Evolutionary conservation across 30 jellyfish, hydroid and myxozoan species (phyloP).

Genomic region (Catostylus mosaicus): DNA sequence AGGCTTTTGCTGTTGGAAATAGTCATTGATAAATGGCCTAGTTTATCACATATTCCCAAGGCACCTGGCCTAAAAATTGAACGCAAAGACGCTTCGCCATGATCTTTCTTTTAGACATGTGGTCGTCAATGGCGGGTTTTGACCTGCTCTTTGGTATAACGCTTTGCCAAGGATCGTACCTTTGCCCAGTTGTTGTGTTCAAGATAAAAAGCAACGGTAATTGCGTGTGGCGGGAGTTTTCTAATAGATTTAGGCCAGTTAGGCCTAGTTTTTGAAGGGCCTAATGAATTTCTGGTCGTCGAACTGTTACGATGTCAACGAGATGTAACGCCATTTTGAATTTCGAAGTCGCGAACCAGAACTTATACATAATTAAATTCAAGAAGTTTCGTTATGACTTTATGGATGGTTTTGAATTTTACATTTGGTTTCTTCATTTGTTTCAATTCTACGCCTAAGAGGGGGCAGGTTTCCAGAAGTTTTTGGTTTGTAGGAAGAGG

Average conservation of each 20-base stretch:
- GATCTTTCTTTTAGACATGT: constrained; percentile 9
- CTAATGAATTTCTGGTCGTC: not conserved
- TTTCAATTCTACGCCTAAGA: not conserved
- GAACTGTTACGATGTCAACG: not conserved
- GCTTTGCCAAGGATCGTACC: not conserved
- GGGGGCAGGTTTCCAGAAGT: not conserved
- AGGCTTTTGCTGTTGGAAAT: not conserved
- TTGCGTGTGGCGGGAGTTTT: not conserved
- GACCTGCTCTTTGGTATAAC: not conserved
- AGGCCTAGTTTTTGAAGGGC: constrained; percentile 21
- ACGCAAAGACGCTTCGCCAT: not conserved
- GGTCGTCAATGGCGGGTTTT: constrained; percentile 20
- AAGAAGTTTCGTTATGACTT: not conserved
- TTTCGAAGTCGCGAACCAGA: not conserved
- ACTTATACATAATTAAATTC: not conserved
- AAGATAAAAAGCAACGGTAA: not conserved
- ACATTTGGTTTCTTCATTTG: not conserved
- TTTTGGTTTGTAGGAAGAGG: not conserved
- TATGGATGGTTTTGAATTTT: not conserved
- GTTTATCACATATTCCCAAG: not conserved
- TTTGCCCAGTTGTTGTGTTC: not conserved
- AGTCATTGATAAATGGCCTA: not conserved
- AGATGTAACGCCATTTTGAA: not conserved
- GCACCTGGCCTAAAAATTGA: constrained; percentile 7
- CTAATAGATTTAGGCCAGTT: constrained; percentile 4